Conservation (phyloP, 2,113 vertebrate genomes). For the Gracilinanus agilis region DNA sequence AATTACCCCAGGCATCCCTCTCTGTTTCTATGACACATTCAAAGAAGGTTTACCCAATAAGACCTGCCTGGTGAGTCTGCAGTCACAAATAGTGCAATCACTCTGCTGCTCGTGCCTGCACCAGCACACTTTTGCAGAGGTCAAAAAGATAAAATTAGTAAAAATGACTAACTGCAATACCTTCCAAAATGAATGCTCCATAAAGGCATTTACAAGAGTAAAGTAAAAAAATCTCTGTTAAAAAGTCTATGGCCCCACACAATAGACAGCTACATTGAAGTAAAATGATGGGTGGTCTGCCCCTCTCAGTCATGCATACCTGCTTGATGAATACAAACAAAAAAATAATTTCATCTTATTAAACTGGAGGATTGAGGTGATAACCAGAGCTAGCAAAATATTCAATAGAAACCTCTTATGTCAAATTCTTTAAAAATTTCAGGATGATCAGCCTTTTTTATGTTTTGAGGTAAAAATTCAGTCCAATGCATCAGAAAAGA, state of each 20-base stretch:
- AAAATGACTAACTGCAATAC: constrained; percentile 86
- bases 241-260: constrained; percentile 94
- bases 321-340: constrained; percentile 83
- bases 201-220: constrained; percentile 98
- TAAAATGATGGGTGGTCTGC: constrained; percentile 76
- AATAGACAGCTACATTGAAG: constrained; percentile 79
- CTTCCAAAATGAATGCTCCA: constrained; percentile 83
- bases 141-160: constrained; percentile 85
- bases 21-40: constrained; percentile 82
- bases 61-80: constrained; percentile 82
- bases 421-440: constrained; percentile 87
- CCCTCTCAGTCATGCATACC: constrained; percentile 76
- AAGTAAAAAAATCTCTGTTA: constrained; percentile 92
- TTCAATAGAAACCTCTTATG: constrained; percentile 86
- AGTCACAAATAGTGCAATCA: constrained; percentile 87
- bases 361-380: constrained; percentile 82
- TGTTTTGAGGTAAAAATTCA: constrained; percentile 91
- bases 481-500: constrained; percentile 90
- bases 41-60: constrained; percentile 78
- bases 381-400: constrained; percentile 87
- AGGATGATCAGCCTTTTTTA: constrained; percentile 84
- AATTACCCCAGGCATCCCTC: constrained; percentile 75
- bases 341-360: constrained; percentile 75
- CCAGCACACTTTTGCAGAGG: constrained; percentile 83
- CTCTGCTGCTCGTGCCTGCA: constrained; percentile 82